Evolutionary conservation across 2,113 vertebrate genomes (phyloP).

Genomic region (Acrocephalus kingi): DNA sequence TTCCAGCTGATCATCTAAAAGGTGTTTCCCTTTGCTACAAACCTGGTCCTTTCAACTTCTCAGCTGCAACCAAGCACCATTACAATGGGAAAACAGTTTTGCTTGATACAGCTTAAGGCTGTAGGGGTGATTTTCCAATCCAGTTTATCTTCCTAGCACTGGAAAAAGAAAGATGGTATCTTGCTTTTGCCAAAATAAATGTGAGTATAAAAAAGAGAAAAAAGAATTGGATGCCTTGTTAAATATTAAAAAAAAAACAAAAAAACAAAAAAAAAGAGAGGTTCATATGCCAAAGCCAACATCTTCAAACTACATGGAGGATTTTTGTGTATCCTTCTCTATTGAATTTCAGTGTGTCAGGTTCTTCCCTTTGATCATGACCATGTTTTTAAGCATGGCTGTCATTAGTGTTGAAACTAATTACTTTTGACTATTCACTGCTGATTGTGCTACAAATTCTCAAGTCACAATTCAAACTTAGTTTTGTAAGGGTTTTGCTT

Average conservation of each 20-base stretch:
- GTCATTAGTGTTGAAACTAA: background rate
- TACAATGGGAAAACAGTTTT: background rate
- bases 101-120: background rate
- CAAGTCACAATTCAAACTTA: conserved; percentile 31
- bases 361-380: background rate
- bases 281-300: background rate
- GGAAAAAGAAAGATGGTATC: background rate
- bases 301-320: background rate
- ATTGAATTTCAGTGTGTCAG: background rate
- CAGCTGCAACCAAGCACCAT: background rate
- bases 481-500: conserved; percentile 33
- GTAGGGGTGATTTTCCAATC: background rate
- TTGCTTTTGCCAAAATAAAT: conserved; percentile 20
- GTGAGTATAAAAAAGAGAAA: background rate
- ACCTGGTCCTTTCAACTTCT: background rate
- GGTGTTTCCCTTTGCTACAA: background rate
- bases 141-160: background rate
- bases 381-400: conserved; percentile 6
- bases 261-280: background rate
- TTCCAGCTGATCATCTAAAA: background rate
- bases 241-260: background rate
- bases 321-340: background rate
- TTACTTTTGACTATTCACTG: conserved; percentile 9
- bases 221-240: background rate
- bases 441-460: conserved; percentile 35